phyloP scores from a whole-genome alignment of 2,888 invertebrate genomes.

The Pandemis cinnamomeana region DNA sequence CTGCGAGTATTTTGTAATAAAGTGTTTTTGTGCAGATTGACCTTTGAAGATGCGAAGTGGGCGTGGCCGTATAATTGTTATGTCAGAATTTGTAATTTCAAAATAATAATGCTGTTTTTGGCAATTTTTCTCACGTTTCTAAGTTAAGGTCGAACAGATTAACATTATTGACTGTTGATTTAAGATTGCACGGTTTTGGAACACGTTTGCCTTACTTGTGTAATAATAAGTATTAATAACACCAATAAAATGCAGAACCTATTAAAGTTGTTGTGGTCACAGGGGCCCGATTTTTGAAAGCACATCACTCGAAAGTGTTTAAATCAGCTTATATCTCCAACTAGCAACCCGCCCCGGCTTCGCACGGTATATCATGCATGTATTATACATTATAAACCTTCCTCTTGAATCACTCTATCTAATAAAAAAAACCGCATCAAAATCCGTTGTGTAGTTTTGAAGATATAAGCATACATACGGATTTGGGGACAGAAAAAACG shows the following conservation, averaged over 20 bases:
- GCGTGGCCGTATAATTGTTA: constrained; percentile 23
- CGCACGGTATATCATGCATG: too few relatives aligned
- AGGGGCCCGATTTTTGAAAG: too few relatives aligned
- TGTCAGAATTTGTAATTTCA: constrained; percentile 19
- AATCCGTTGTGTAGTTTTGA: too few relatives aligned
- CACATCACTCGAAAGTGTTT: too few relatives aligned
- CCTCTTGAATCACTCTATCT: too few relatives aligned
- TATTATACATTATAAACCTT: too few relatives aligned
- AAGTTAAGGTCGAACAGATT: background rate
- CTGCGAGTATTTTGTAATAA: constrained; percentile 6
- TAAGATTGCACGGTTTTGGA: background rate
- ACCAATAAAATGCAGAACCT: background rate
- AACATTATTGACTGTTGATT: background rate
- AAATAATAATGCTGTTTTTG: background rate
- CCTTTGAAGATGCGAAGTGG: constrained; percentile 21
- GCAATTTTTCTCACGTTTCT: constrained; percentile 6
- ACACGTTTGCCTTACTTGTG: background rate
- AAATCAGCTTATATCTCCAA: too few relatives aligned
- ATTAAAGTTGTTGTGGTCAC: too few relatives aligned
- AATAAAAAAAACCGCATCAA: too few relatives aligned
- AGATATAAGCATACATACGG: too few relatives aligned
- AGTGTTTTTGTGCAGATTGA: constrained; percentile 10
- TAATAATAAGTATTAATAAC: background rate
- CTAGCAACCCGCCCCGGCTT: too few relatives aligned
- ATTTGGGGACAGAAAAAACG: too few relatives aligned